Base-by-base conservation (phyloP, 2,113 vertebrate genomes). In the Pipra filicauda region DNA sequence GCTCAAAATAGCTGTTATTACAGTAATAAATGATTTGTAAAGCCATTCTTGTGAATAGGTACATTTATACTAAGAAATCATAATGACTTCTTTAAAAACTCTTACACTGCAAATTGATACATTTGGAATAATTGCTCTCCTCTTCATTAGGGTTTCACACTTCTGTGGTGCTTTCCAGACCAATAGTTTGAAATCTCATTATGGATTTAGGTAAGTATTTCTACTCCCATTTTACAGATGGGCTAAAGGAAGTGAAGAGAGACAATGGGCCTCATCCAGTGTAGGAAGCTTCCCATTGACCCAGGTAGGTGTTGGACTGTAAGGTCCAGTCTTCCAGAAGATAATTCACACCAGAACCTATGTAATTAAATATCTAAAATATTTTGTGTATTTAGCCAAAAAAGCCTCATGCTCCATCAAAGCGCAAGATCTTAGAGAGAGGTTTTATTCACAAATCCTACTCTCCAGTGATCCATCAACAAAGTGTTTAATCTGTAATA, bases 31-130 rank as follows among this genome's bases (percentile, higher is more conserved):
- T 93, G 92, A 94, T 93, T 96, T 96, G 85, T 88, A 92, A 96
- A 96, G 91, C 79, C 93, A 91, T 95, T 89, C 88, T 90, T 96
- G 79, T 89, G 80, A 95, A 95, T 94, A 96, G 83, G 91, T 96
- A 75, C 95, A 85, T 89, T 96, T 96, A 89, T 74, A 92, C 92
- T 91, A 92, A 13, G 7, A 95, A 97, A 95, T 95, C 88, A 78
- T 91, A 95, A 96, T 85, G 83, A 96, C 93, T 97, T 96, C 79
- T 95, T 96, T 81, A 96, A 96, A 96, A 97, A 96, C 58, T 96
- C 96, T 93, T 94, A 92, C 86, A 9, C 83, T 92, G 95, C 92
- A 93, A 93, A 92, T 86, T 93, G 83, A 82, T 71, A 84, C 92
- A 76, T 92, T 96, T 84, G 88, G 83, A 73, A 92, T 95, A 94